phyloP scores from a whole-genome alignment of 2,113 vertebrate genomes.

The Glaucomys volans region DNA sequence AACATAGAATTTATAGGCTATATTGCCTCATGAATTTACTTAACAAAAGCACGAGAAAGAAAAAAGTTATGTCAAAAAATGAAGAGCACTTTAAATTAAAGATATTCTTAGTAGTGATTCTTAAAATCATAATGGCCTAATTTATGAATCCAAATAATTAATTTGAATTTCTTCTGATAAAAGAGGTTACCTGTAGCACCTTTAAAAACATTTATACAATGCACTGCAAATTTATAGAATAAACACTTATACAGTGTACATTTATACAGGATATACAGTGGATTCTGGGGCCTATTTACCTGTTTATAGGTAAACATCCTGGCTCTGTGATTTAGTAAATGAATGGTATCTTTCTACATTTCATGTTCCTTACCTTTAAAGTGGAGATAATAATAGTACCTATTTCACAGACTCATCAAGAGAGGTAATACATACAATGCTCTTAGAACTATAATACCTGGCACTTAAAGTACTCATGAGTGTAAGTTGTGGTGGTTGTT shows the following conservation, averaged over 20 bases:
- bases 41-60: not conserved
- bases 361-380: conserved; percentile 29
- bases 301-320: not conserved
- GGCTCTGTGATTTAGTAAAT: not conserved
- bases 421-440: not conserved
- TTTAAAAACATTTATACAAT: not conserved
- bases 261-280: not conserved
- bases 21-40: conserved; percentile 33
- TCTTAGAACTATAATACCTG: not conserved
- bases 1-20: conserved; percentile 5
- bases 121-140: conserved; percentile 34
- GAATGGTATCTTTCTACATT: not conserved
- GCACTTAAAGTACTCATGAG: not conserved
- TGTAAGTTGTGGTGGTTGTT: not conserved
- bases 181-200: not conserved
- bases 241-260: too few relatives aligned
- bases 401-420: not conserved
- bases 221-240: not conserved
- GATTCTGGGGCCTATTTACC: not conserved
- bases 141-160: conserved; percentile 31
- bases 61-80: not conserved
- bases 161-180: conserved; percentile 45
- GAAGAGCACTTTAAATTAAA: conserved; percentile 27
- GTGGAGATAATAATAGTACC: not conserved
- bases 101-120: not conserved